phyloP scores from a whole-genome alignment of 2,113 vertebrate species.

The Nicator chloris region DNA sequence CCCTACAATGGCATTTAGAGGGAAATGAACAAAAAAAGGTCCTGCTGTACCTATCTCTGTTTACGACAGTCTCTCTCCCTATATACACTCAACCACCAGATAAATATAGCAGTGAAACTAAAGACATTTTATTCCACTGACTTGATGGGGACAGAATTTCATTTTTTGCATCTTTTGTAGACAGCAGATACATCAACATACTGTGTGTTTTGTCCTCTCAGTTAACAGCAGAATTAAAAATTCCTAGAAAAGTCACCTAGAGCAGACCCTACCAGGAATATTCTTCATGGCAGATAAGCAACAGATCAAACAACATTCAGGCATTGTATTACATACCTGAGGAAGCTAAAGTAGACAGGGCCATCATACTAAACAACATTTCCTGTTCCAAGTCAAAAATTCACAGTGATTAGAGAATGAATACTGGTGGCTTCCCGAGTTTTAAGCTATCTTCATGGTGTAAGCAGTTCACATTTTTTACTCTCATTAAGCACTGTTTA shows the following conservation, averaged over 20 bases:
- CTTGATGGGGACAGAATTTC: not conserved
- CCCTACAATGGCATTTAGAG: fast-evolving
- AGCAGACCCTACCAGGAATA: not conserved
- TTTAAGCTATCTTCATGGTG: not conserved
- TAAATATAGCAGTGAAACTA: not conserved
- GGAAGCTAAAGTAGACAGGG: not conserved
- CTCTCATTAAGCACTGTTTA: not conserved
- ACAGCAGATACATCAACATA: not conserved
- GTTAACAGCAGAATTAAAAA: not conserved
- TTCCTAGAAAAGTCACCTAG: not conserved
- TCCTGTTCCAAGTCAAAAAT: not conserved
- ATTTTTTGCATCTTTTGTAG: not conserved
- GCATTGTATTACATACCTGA: not conserved
- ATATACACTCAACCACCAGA: not conserved
- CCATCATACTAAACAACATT: not conserved
- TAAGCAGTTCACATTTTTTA: not conserved
- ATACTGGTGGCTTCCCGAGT: not conserved
- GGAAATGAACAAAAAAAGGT: not conserved
- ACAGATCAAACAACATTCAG: not conserved
- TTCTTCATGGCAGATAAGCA: not conserved
- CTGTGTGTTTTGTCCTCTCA: not conserved
- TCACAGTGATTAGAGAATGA: not conserved
- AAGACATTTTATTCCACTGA: not conserved
- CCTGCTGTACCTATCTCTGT: not conserved
- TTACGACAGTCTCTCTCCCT: not conserved